Percentiles rank a stretch among this genome's conserved stretches.
phyloP scores from a whole-genome alignment of 2,797 vertebrate genomes.

The Pseudomugil gertrudae region DNA sequence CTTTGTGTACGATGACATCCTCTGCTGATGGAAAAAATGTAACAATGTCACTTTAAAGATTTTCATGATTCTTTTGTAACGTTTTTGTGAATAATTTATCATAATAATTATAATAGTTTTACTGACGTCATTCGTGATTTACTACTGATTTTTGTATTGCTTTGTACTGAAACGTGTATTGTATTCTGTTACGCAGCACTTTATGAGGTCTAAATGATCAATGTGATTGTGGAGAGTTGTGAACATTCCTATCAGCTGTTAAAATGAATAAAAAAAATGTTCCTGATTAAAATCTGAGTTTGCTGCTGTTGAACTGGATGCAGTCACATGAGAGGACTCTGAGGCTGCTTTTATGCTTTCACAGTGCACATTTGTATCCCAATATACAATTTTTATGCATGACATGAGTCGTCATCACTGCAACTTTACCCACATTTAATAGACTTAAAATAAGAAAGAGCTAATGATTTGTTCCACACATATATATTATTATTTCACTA shows the following conservation, averaged over 20 bases:
- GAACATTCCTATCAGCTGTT: conserved; percentile 40
- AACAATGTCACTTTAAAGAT: no score
- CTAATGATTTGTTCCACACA: neutral
- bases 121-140: conserved; percentile 21
- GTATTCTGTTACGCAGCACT: conserved; percentile 57
- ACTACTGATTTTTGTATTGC: conserved; percentile 18
- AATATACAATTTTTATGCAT: neutral
- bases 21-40: no score
- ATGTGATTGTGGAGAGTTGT: conserved; percentile 20
- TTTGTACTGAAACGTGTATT: conserved; percentile 28
- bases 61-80: no score
- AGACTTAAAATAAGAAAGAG: neutral
- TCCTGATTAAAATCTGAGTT: conserved; percentile 15
- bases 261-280: conserved; percentile 54
- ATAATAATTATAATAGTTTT: conserved; percentile 19
- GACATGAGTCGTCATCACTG: neutral
- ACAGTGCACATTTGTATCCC: conserved; percentile 3
- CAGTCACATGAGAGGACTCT: conserved; percentile 1
- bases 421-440: neutral
- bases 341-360: conserved; percentile 3
- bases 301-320: conserved; percentile 17
- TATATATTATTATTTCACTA: no score
- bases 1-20: no score
- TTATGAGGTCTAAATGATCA: conserved; percentile 45
- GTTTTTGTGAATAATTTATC: conserved; percentile 18